These are phyloP conservation scores for Ochotona princeps DNA, from an alignment of 2,113 vertebrate genomes.

Conservation along the genomic window DNA sequence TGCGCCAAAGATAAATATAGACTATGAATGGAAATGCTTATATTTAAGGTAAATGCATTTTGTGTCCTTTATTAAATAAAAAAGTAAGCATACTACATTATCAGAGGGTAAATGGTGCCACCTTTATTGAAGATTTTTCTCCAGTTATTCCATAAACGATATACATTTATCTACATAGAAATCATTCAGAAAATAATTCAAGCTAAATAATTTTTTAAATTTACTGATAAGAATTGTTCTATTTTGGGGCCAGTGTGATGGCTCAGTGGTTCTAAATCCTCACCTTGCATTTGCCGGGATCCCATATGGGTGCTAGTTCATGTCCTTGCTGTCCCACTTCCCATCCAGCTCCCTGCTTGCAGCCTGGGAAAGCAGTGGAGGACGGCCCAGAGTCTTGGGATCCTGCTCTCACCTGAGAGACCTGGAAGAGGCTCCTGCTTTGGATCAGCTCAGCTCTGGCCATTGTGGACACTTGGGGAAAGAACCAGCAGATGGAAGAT, in stretches of 20 bases:
- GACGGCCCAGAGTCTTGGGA: no score
- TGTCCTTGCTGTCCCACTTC: no score
- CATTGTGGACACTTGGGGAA: no score
- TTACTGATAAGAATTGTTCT: constrained; percentile 31
- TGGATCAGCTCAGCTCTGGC: no score
- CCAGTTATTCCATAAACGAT: background rate
- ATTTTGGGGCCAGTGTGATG: background rate
- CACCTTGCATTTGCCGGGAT: no score
- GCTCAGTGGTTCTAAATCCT: no score
- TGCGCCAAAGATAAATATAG: background rate
- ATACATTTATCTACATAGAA: constrained; percentile 19
- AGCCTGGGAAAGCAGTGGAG: no score
- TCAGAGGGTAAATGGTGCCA: background rate
- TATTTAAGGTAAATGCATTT: constrained; percentile 27
- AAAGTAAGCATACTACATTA: background rate
- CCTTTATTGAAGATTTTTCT: background rate
- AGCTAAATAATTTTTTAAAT: background rate
- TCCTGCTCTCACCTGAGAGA: no score
- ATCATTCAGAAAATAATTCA: background rate
- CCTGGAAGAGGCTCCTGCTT: no score
- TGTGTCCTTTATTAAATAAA: constrained; percentile 31
- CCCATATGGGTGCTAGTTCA: no score
- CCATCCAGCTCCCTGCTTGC: no score
- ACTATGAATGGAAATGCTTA: constrained; percentile 35
- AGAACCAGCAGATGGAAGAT: no score